phyloP scores from a whole-genome alignment of 2,113 vertebrate species.

The Lasiurus cinereus region DNA sequence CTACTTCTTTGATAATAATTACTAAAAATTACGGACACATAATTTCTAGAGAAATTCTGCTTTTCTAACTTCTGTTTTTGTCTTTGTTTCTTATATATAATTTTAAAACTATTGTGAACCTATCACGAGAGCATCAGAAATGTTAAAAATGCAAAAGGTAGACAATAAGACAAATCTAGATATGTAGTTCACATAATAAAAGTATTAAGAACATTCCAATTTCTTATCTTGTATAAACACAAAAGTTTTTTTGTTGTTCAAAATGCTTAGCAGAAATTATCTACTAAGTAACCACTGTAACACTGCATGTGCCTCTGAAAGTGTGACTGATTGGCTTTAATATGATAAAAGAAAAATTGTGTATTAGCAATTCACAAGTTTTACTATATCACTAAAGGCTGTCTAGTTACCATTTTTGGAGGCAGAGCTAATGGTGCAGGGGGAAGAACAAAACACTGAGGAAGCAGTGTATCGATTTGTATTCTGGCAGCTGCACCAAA shows the following conservation, averaged over 20 bases:
- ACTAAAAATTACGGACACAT: neutral
- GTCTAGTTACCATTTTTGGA: neutral
- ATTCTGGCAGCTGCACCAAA: neutral
- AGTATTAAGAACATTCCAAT: neutral
- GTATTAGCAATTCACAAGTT: neutral
- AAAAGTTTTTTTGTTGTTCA: neutral
- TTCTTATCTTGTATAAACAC: neutral
- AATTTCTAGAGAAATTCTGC: neutral
- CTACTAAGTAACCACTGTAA: neutral
- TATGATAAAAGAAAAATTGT: neutral
- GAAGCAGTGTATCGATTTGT: neutral
- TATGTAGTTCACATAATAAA: neutral
- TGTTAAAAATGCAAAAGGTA: neutral
- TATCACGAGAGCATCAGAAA: neutral
- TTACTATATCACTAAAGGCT: neutral
- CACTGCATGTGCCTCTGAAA: neutral
- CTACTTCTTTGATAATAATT: neutral
- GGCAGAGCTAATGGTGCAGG: neutral
- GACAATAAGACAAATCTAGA: neutral
- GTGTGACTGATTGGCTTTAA: neutral
- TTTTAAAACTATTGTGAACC: neutral
- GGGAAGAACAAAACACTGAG: neutral
- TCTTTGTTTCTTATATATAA: neutral
- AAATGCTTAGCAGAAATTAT: conserved; percentile 5
- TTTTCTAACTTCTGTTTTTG: neutral